A percentile compares a stretch with the other conserved stretches of the same genome.
These are phyloP conservation scores for Sycophaga agraensis DNA, from an alignment of 1,140 invertebrate genomes.

Conservation along the genomic window DNA sequence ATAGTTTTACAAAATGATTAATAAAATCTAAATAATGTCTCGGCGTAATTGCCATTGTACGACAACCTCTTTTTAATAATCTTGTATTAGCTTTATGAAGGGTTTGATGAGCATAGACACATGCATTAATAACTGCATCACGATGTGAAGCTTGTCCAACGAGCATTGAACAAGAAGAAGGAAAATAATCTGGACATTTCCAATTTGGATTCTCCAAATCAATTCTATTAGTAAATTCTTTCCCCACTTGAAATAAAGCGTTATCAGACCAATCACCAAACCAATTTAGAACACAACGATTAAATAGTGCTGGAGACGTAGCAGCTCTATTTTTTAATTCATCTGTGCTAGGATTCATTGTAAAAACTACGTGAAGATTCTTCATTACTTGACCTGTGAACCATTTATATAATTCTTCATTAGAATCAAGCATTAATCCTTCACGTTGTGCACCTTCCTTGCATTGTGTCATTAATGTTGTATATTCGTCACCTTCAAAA, in stretches of 20 bases:
- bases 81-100: slow-evolving; percentile 91
- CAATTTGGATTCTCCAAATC: slow-evolving; percentile 83
- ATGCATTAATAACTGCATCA: slow-evolving; percentile 96
- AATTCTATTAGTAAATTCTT: slow-evolving; percentile 82
- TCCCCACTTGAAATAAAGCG: slow-evolving; percentile 92
- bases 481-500: slow-evolving; percentile 95
- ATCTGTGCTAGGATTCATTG: slow-evolving; percentile 99
- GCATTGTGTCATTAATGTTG: slow-evolving; percentile 98
- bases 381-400: slow-evolving; percentile 98
- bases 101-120: slow-evolving; percentile 97
- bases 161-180: slow-evolving; percentile 77
- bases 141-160: slow-evolving; percentile 78
- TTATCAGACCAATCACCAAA: slow-evolving; percentile 99
- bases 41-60: slow-evolving; percentile 97
- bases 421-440: slow-evolving; percentile 97
- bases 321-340: slow-evolving; percentile 97
- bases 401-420: slow-evolving; percentile 97
- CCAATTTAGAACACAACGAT: slow-evolving; percentile 99
- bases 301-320: slow-evolving; percentile 98
- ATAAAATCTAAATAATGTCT: slow-evolving; percentile 99
- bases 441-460: slow-evolving; percentile 98
- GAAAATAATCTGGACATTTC: slow-evolving; percentile 85
- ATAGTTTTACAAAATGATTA: slow-evolving; percentile 97
- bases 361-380: slow-evolving; percentile 99
- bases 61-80: slow-evolving; percentile 85